These are phyloP conservation scores for Sinocyclocheilus rhinocerous DNA, from an alignment of 2,113 vertebrate species.

Conservation along the genomic window DNA sequence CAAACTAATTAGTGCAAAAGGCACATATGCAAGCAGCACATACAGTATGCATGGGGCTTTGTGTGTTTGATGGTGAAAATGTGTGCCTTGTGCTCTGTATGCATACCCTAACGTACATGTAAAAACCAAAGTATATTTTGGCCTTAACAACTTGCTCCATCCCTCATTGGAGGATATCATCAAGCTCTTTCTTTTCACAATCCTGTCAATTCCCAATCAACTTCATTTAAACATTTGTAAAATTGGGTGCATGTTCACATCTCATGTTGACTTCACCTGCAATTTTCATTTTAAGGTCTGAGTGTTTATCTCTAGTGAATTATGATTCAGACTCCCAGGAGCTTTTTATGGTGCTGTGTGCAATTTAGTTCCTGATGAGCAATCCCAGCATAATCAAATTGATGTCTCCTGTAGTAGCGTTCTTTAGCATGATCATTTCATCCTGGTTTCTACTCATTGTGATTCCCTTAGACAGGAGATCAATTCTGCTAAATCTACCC, in stretches of 20 bases:
- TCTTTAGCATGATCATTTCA: neutral
- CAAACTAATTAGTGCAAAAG: too few relatives aligned
- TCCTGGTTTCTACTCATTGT: too few relatives aligned
- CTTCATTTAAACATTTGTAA: neutral
- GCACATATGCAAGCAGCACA: neutral
- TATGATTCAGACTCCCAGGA: neutral
- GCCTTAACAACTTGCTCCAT: too few relatives aligned
- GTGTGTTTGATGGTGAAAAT: too few relatives aligned
- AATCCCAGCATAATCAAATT: neutral
- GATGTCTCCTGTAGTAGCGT: neutral
- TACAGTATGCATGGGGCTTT: neutral
- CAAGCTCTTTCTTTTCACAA: neutral
- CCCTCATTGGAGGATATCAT: too few relatives aligned
- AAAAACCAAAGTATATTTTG: too few relatives aligned
- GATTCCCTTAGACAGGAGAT: neutral
- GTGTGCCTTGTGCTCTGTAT: too few relatives aligned
- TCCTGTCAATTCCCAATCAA: neutral
- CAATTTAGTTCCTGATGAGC: neutral
- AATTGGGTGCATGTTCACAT: neutral
- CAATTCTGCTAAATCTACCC: too few relatives aligned
- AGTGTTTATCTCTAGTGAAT: neutral
- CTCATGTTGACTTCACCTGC: neutral
- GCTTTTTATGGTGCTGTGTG: neutral
- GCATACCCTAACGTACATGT: too few relatives aligned
- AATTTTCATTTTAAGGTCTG: neutral